Base-by-base conservation (phyloP, 2,797 vertebrate species). In the Decapterus maruadsi region DNA sequence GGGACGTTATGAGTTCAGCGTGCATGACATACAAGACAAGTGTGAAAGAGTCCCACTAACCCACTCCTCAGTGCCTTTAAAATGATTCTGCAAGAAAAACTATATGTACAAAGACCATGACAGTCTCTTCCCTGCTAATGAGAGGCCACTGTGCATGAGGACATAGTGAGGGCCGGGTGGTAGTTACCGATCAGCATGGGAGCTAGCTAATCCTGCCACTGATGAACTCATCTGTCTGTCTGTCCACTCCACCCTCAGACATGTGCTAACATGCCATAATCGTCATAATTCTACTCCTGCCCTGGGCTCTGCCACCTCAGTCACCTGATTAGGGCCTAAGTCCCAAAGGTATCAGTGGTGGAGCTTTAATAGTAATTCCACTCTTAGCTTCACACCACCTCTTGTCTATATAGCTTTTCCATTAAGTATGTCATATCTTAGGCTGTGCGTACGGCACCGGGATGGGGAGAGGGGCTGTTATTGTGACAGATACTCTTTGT, bases 231-330 rank as follows among this genome's bases (percentile, higher is more conserved):
- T 97, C 85, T 95, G 95, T 96, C 96, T 96, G 96, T 97, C 97
- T 95, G 97, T 98, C 97, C 96, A 95, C 95, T 96, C 95, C 90
- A 92, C 93, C 93, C 93, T 95, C 91, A 96, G 96, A 96, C 98
- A 96, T 96, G 96, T 96, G 95, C 96, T 96, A 96, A 97, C 97
- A 98, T 96, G 97, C 97, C 97, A 96, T 97, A 97, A 97, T 97
- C 95, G 95, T 97, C 97, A 97, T 96, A 96, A 97, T 95, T 97
- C 95, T 95, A 93, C 96, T 95, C 95, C 92, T 94, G 95, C 95
- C 94, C 88, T 86, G 93, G 89, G 94, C 95, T 94, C 93, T 75
- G 72, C 92, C 95, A 94, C 95, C 95, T 95, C 94, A 95, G 94
- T 91, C 95, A 92, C 95, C 95, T 98, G 97, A 99, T 99, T 97